phyloP scores from a whole-genome alignment of 2,797 vertebrate genomes.

The Hippopotamyrus pictus region DNA sequence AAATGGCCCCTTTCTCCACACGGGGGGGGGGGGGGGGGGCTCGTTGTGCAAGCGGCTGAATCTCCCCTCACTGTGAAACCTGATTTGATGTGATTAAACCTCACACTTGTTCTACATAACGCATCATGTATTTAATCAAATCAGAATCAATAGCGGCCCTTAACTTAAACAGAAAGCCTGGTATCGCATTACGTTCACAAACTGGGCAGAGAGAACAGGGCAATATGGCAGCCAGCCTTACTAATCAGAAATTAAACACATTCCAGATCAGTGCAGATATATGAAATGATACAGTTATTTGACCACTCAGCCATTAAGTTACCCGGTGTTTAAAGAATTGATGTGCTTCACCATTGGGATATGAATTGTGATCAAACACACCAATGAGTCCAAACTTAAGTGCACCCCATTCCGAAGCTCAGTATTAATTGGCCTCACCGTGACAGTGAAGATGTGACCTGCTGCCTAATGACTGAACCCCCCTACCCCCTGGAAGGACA shows the following conservation, averaged over 20 bases:
- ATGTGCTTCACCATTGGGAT: neutral
- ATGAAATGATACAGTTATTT: neutral
- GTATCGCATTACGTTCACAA: conserved; percentile 2
- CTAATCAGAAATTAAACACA: neutral
- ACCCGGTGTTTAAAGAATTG: neutral
- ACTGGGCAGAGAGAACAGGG: neutral
- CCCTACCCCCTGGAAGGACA: neutral
- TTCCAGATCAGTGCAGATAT: neutral
- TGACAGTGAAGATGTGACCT: neutral
- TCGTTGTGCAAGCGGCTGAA: conserved; percentile 34
- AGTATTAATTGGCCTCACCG: neutral
- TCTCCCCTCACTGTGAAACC: conserved; percentile 27
- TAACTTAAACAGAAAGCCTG: conserved; percentile 11
- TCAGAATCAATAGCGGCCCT: conserved; percentile 39
- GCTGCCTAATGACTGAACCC: neutral
- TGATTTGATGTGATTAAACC: conserved; percentile 43
- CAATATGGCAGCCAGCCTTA: neutral
- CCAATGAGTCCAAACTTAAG: neutral
- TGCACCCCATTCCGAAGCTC: neutral
- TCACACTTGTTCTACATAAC: conserved; percentile 36
- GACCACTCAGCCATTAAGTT: neutral
- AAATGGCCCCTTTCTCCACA: conserved; percentile 22
- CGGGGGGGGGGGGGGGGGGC: no score
- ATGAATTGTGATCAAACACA: neutral
- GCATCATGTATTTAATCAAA: conserved; percentile 32